phyloP scores from a whole-genome alignment of 1,140 invertebrate genomes.

The Drosophila athabasca region DNA sequence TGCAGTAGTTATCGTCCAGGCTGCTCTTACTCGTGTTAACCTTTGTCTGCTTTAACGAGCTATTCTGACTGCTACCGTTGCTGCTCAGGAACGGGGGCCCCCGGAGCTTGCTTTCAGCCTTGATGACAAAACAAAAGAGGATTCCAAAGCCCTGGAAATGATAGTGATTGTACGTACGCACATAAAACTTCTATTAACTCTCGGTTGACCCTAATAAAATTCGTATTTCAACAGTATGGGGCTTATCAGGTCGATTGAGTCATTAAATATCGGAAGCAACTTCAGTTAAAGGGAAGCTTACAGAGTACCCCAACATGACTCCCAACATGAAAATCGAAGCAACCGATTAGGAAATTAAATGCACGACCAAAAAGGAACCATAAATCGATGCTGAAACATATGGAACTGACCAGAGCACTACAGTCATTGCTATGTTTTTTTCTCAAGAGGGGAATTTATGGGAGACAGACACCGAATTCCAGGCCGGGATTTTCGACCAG shows the following conservation, averaged over 20 bases:
- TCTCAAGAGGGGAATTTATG: conserved; percentile 40
- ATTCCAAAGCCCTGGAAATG: conserved; percentile 84
- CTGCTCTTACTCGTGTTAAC: conserved; percentile 77
- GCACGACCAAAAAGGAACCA: conserved; percentile 33
- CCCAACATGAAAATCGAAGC: conserved; percentile 6
- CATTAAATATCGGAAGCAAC: conserved; percentile 22
- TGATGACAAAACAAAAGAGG: conserved; percentile 84
- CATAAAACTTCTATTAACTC: conserved; percentile 17
- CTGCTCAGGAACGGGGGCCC: conserved; percentile 62
- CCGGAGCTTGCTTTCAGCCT: conserved; percentile 83
- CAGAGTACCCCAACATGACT: not conserved
- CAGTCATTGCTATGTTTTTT: conserved; percentile 20
- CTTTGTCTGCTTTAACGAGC: conserved; percentile 72
- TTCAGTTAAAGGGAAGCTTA: conserved; percentile 26
- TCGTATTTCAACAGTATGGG: conserved; percentile 28
- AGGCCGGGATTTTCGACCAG: conserved; percentile 23
- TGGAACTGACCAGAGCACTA: conserved; percentile 6
- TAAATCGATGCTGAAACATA: conserved; percentile 58
- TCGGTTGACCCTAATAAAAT: conserved; percentile 49
- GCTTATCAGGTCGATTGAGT: conserved; percentile 16
- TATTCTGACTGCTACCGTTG: conserved; percentile 64
- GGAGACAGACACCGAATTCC: conserved; percentile 15
- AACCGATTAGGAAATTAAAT: conserved; percentile 45
- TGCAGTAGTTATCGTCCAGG: conserved; percentile 84
- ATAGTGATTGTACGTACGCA: conserved; percentile 3